These are phyloP conservation scores for Spheniscus mendiculus DNA, from an alignment of 2,113 vertebrate genomes.

Conservation along the genomic window DNA sequence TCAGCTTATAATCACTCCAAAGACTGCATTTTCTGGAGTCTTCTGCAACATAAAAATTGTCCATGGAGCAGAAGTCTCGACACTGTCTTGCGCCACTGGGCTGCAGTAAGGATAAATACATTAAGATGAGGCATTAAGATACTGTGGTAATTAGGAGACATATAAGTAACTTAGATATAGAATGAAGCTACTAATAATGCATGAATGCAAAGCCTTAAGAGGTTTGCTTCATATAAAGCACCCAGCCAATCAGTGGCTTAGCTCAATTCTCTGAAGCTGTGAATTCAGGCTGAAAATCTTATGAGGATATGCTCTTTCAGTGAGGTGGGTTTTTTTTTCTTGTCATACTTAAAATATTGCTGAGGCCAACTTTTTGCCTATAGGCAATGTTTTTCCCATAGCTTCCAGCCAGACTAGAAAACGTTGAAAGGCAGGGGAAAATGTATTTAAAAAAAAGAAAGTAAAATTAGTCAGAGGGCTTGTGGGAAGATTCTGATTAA, in stretches of 20 bases:
- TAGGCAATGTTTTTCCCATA: neutral
- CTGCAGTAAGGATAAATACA: constrained; percentile 28
- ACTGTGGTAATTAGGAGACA: constrained; percentile 44
- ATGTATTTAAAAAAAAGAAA: neutral
- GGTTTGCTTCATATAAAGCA: constrained; percentile 51
- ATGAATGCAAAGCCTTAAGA: constrained; percentile 67
- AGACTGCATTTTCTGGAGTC: neutral
- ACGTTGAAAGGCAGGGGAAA: neutral
- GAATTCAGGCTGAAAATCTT: constrained; percentile 50
- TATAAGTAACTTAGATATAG: constrained; percentile 54
- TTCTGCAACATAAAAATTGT: neutral
- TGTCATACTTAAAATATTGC: constrained; percentile 50
- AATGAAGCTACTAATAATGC: constrained; percentile 65
- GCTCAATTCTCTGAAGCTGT: constrained; percentile 38
- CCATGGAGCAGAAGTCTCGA: neutral
- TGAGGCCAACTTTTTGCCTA: constrained; percentile 28
- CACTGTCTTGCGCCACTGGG: neutral
- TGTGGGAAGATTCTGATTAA: constrained; percentile 18
- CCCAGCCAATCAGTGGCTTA: constrained; percentile 9
- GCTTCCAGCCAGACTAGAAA: neutral
- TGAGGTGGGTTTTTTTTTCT: neutral
- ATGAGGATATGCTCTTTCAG: neutral
- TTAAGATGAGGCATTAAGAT: constrained; percentile 47
- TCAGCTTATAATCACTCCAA: neutral
- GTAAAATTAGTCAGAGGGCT: constrained; percentile 7